Base-by-base conservation (phyloP, 2,797 vertebrate species). In the Sebastes minor region DNA sequence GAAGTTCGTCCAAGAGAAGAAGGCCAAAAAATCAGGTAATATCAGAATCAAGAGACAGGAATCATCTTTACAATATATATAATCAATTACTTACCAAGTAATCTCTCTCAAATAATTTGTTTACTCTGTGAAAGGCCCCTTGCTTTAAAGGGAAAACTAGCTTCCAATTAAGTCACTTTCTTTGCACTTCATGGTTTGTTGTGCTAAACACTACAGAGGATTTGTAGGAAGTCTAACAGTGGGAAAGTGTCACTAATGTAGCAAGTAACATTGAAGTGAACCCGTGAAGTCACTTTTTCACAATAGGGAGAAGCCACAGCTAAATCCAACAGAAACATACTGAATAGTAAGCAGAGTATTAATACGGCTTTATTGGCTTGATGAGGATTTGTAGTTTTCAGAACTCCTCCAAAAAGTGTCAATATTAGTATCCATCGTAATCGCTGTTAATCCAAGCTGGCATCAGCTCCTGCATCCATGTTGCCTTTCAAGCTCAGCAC, bases 1-100 rank as follows among this genome's bases (percentile, higher is more conserved):
- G 80, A 99, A 97, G 91, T 99, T 99, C 95, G 96, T 99, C 53
- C 96, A 97, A 63, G 97, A 99, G 81, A 98, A 99, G 25, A 96
- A 98, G 84, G 95, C 96, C 9, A 99, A 96, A 87, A 99, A 96
- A 93, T 96, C 97, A 93, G 99, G 99, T 99, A 72, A 74, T 9
- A 12, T 18, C 35, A 90, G 11, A 69, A 25, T 1, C 4, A 25
- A 8, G 8, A 4, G 23, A 52, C 7, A 4, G 10, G 3, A 42
- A 20, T 63, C 2, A 5, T 25, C 5, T 66, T 35, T 13, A 32
- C 8, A 22, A 13, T 9, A 12, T 46, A 16, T 28, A 16, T 28
- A 28, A 49, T 2, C 2, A 46, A 4, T 57, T 53, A 59, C 6
- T n/a, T 11, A 20, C 4, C 8, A 11, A 30, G 3, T 12, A 5